These are phyloP conservation scores for Agonum fuliginosum DNA, from an alignment of 2,888 invertebrate genomes.

Conservation along the genomic window DNA sequence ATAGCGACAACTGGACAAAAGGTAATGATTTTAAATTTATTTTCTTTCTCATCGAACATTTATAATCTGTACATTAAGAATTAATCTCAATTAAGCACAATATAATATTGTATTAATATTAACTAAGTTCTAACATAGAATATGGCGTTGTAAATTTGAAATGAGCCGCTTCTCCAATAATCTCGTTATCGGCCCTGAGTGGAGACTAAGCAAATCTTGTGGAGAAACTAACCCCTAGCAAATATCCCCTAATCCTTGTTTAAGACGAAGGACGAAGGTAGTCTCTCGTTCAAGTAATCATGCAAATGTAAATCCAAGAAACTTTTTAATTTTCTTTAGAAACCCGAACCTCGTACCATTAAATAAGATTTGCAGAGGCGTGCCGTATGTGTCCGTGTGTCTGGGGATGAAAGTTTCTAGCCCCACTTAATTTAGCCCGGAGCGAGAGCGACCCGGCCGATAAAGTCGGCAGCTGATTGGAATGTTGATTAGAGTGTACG, in stretches of 20 bases:
- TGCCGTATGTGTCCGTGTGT: conserved; percentile 62
- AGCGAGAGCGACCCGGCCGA: conserved; percentile 59
- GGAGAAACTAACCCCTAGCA: background rate
- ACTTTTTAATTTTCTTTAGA: conserved; percentile 30
- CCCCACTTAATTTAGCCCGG: conserved; percentile 72
- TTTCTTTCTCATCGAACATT: no score
- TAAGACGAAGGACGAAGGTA: background rate
- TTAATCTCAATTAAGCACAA: no score
- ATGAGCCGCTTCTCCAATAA: background rate
- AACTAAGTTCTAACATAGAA: no score
- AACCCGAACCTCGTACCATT: conserved; percentile 16
- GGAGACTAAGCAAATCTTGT: background rate
- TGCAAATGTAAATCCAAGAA: conserved; percentile 14
- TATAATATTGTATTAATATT: no score
- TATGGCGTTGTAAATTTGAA: no score
- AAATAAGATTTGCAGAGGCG: conserved; percentile 44
- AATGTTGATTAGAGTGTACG: conserved; percentile 50
- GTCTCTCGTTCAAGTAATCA: background rate
- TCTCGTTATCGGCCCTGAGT: background rate
- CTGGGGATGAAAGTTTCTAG: conserved; percentile 69
- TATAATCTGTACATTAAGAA: no score
- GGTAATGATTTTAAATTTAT: no score
- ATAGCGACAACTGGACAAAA: no score
- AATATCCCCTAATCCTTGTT: background rate
- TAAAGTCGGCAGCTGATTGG: conserved; percentile 43